Percentiles rank a stretch among this genome's conserved stretches.
These are phyloP conservation scores for Elgaria multicarinata DNA, from an alignment of 2,113 vertebrate species.

Conservation along the genomic window DNA sequence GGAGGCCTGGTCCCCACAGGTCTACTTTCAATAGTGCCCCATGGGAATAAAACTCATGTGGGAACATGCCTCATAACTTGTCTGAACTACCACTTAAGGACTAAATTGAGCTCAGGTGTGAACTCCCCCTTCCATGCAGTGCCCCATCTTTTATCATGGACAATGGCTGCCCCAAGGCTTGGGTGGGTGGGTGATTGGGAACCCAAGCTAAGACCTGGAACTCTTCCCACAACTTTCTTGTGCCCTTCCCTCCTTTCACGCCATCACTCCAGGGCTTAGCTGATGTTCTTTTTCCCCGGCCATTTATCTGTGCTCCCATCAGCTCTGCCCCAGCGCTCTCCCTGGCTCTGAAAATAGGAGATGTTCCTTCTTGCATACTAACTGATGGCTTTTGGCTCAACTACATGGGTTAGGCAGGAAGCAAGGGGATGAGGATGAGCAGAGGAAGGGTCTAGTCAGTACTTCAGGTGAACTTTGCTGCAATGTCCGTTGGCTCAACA, in stretches of 20 bases:
- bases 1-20: too few relatives aligned
- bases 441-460: not conserved
- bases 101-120: not conserved
- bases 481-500: not conserved
- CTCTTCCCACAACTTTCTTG: not conserved
- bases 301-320: not conserved
- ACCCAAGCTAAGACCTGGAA: not conserved
- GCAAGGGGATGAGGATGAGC: not conserved
- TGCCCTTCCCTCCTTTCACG: too few relatives aligned
- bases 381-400: not conserved
- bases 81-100: not conserved
- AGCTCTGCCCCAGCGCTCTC: not conserved
- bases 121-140: not conserved
- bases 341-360: not conserved
- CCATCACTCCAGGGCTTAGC: not conserved
- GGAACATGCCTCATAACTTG: not conserved
- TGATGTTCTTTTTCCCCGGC: not conserved
- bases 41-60: too few relatives aligned
- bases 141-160: not conserved
- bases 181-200: too few relatives aligned
- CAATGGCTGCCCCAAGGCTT: not conserved
- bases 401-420: not conserved
- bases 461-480: not conserved
- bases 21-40: too few relatives aligned
- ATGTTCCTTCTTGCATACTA: not conserved